Conservation (phyloP, 2,113 vertebrate species). For the Tapirus terrestris region DNA sequence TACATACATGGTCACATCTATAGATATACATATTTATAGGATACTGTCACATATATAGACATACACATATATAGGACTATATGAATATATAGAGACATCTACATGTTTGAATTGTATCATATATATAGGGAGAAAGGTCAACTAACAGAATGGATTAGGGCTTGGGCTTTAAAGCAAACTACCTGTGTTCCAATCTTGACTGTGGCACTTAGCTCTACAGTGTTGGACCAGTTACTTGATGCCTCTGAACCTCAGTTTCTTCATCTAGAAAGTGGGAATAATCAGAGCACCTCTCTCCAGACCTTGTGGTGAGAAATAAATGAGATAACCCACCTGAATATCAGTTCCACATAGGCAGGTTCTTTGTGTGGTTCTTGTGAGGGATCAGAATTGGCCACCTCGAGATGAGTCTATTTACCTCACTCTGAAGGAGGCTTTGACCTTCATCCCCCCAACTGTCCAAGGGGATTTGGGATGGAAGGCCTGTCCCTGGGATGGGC, state of each 20-base stretch:
- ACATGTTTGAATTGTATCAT: neutral
- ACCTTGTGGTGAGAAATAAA: neutral
- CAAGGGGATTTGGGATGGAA: no score
- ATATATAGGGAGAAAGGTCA: neutral
- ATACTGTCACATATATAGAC: neutral
- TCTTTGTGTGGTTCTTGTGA: neutral
- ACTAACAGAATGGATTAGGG: neutral
- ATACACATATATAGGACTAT: neutral
- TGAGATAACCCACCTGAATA: neutral
- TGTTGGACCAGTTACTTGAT: neutral
- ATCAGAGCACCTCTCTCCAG: neutral
- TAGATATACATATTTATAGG: neutral
- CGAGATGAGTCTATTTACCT: no score
- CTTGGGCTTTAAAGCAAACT: neutral
- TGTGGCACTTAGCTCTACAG: neutral
- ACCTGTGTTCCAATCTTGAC: neutral
- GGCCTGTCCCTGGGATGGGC: no score
- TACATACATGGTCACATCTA: neutral
- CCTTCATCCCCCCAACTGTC: no score
- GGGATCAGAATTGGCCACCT: no score
- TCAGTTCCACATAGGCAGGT: neutral
- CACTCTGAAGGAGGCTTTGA: no score
- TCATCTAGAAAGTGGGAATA: neutral
- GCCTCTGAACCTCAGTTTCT: neutral
- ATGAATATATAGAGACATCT: neutral